Evolutionary conservation across 2,113 vertebrate genomes (phyloP), one percentile per base, ranked within the genome.

Genomic region (Pelecanus crispus): DNA sequence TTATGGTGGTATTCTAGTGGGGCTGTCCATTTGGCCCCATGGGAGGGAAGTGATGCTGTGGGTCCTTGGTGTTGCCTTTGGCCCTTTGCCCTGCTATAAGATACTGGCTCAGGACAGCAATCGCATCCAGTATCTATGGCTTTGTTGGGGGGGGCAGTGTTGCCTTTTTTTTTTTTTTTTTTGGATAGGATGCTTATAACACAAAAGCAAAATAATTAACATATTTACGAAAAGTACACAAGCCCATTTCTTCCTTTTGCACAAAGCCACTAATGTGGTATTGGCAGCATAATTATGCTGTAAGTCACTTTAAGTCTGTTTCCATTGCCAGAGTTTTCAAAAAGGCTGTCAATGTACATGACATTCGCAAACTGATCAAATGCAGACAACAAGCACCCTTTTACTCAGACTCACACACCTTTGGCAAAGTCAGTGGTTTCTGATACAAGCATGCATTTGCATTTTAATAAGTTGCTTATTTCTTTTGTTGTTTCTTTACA

Each of bases 61-160:
- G 49, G 26, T 84, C 36, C 70, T n/a, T 9, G 22, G 45, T 34
- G 59, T 66, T 50, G 70, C 25, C 47, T 53, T 47, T 72, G 71
- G 10, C 20, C 28, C 67, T 70, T 77, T 77, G 50, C 10, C 45
- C n/a, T 61, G 36, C 63, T 80, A 4, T 28, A 62, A 66, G 44
- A 59, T 20, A 81, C 47, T 56, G 62, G 14, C 19, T n/a, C 45
- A 91, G 34, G 40, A 85, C 44, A 79, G 55, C 22, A 86, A 71
- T 32, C 26, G 49, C 31, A 88, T 40, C 45, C 28, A 65, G 9
- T 36, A 61, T 11, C 44, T 44, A 15, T 12, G 45, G 36, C 18
- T 55, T 81, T 61, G 15, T 38, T 21, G 16, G 3, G 5, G 6
- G 2, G 3, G 0, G 0, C n/a, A n/a, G n/a, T 3, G 9, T 34